phyloP scores from a whole-genome alignment of 2,797 vertebrate species.

The Pseudochirops corinnae region DNA sequence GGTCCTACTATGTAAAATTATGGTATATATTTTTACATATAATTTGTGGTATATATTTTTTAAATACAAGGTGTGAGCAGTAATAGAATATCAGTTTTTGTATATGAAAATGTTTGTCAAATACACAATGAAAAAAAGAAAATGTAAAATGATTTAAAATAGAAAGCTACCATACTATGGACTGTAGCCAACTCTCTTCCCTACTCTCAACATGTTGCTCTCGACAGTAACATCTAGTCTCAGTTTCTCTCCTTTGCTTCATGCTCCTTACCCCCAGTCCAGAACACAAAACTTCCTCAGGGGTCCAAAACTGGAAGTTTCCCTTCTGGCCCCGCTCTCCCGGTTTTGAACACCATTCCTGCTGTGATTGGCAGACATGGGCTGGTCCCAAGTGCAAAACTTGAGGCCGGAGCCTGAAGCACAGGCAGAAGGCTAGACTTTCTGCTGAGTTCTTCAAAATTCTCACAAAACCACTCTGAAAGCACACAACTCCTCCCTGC shows the following conservation, averaged over 20 bases:
- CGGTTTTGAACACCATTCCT: background rate
- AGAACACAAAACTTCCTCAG: background rate
- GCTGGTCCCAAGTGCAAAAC: background rate
- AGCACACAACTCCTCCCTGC: too few relatives aligned
- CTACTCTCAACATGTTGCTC: background rate
- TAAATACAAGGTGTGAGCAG: too few relatives aligned
- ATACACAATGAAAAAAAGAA: too few relatives aligned
- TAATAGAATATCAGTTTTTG: background rate
- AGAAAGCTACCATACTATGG: background rate
- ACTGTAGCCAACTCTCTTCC: background rate
- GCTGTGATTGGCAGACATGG: background rate
- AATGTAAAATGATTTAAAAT: background rate
- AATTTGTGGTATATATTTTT: background rate
- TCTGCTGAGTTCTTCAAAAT: background rate
- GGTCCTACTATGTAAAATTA: background rate
- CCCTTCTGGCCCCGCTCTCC: background rate
- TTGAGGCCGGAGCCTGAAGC: background rate
- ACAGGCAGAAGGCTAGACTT: background rate
- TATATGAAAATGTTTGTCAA: background rate
- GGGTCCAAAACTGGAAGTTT: background rate
- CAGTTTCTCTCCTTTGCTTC: background rate
- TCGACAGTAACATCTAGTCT: background rate
- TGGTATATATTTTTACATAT: background rate
- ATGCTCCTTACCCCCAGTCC: too few relatives aligned
- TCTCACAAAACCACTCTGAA: background rate